Base-by-base conservation (phyloP, 2,113 vertebrate genomes). In the Meleagris gallopavo region DNA sequence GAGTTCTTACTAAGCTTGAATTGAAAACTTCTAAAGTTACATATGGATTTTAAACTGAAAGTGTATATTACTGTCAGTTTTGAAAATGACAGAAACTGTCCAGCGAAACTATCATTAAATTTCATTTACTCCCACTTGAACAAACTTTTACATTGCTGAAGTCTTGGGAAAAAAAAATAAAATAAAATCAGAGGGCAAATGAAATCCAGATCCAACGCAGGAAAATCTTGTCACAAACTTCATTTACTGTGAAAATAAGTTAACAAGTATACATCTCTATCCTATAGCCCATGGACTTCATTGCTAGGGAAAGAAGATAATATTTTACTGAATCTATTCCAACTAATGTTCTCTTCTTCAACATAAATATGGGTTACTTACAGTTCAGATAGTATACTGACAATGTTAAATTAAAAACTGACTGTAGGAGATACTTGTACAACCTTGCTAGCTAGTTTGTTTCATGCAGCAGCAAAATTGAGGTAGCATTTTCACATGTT, bases 181-280 rank as follows among this genome's bases (percentile, higher is more conserved):
- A 84, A 86, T 54, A 69, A 82, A 22, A 1, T 91, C 50, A 70
- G 40, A 79, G 36, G 54, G 27, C 62, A 87, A 94, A 92, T 50
- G 54, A 91, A 3, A 36, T 83, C 72, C 40, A 72, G 11, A 10
- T 73, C 40, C 61, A 80, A 11, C 50, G 85, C 29, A 83, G n/a
- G 43, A 93, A 87, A 86, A 54, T 58, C 88, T 90, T 79, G 48
- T 62, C 84, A 80, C 15, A 74, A 64, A 46, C 45, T 89, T 74
- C 46, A 71, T 78, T 94, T 77, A 60, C 38, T 0, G 1, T 52
- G 50, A 34, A 89, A 80, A 91, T 41, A 3, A 66, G 5, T 79
- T 87, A 60, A 19, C 55, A 80, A 91, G 27, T 40, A 10, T 27
- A 72, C 10, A 83, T 21, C 32, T 91, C 60, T n/a, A 80, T 80